A percentile compares a stretch with the other conserved stretches of the same genome.
phyloP scores from a whole-genome alignment of 2,113 vertebrate genomes.

The Ceuthmochares aereus region DNA sequence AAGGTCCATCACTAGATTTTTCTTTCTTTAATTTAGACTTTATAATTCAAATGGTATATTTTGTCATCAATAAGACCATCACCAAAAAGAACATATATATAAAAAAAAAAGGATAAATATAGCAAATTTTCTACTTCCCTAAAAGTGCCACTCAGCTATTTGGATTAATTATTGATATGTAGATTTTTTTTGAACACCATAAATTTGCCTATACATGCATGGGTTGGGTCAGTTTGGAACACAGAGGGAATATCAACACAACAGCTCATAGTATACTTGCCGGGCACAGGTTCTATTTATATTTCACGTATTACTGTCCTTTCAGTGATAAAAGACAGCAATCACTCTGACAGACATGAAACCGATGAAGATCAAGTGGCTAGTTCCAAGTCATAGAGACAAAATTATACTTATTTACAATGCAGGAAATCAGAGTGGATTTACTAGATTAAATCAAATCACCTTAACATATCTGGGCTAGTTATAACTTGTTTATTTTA shows the following conservation, averaged over 20 bases:
- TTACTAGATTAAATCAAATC: not conserved
- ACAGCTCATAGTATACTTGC: rapidly evolving
- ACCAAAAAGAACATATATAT: not conserved
- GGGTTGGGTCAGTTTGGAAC: not conserved
- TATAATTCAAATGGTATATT: not conserved
- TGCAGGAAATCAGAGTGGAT: not conserved
- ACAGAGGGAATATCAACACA: not conserved
- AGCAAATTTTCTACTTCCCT: not conserved
- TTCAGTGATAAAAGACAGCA: not conserved
- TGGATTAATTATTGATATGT: not conserved
- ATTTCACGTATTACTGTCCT: not conserved
- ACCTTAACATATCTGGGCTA: not conserved
- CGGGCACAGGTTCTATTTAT: not conserved
- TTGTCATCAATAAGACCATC: not conserved
- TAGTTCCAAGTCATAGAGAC: not conserved
- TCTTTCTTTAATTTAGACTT: not conserved
- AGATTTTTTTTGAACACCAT: not conserved
- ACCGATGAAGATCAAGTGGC: not conserved
- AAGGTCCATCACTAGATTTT: not conserved
- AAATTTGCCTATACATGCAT: not conserved
- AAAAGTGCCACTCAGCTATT: not conserved
- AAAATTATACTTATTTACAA: not conserved
- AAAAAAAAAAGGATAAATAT: not conserved
- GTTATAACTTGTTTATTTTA: not conserved
- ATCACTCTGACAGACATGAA: not conserved